Conservation (phyloP, 2,113 vertebrate species). For the Syrrhaptes paradoxus region DNA sequence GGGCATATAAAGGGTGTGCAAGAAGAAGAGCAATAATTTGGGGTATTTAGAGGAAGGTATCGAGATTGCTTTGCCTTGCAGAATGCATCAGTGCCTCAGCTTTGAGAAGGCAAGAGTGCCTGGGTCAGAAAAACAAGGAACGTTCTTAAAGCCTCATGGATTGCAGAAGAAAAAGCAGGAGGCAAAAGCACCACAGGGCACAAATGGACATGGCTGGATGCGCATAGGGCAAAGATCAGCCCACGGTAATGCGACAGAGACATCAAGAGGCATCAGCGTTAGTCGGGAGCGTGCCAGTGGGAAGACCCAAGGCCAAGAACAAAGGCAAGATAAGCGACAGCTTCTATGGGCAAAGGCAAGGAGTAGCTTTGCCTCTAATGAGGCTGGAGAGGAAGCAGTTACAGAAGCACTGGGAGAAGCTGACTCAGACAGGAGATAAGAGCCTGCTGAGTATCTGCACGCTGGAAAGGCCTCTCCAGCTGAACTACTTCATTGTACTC, state of each 20-base stretch:
- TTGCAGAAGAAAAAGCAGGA: background rate
- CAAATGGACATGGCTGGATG: background rate
- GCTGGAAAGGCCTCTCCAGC: background rate
- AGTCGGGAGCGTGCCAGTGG: background rate
- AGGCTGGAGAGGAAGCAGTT: slow-evolving; percentile 3
- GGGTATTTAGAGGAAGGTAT: background rate
- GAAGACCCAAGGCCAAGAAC: background rate
- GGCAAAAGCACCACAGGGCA: background rate
- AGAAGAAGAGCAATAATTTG: background rate
- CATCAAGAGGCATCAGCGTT: background rate
- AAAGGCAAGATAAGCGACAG: background rate
- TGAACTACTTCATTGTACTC: background rate
- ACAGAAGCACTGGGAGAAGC: background rate
- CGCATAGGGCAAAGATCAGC: background rate
- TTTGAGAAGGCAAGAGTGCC: background rate
- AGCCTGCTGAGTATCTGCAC: background rate
- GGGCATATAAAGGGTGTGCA: background rate
- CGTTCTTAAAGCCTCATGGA: background rate
- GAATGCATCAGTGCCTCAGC: rapidly evolving
- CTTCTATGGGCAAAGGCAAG: background rate
- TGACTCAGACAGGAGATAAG: background rate
- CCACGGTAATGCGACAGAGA: rapidly evolving
- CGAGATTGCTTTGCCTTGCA: background rate
- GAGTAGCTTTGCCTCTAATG: background rate
- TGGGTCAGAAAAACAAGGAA: background rate